Conservation (phyloP, 2,797 vertebrate species). For the Balearica regulorum region DNA sequence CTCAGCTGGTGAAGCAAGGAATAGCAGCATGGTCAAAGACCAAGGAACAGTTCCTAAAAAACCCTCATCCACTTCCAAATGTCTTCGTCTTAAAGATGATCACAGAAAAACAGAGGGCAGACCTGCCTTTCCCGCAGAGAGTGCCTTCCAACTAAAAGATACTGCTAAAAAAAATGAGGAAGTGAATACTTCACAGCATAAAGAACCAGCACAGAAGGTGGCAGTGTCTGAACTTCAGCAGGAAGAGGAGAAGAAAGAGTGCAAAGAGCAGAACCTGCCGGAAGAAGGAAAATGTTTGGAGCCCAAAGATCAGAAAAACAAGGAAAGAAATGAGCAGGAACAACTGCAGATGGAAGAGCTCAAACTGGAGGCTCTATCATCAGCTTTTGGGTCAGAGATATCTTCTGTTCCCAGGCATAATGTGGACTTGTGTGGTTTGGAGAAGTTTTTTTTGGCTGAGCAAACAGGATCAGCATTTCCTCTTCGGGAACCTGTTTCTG, state of each 20-base stretch:
- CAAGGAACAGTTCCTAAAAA: neutral
- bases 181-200: neutral
- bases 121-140: neutral
- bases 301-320: neutral
- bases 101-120: neutral
- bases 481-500: neutral
- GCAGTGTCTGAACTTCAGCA: neutral
- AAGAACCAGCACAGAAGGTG: neutral
- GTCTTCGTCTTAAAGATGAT: neutral
- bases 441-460: neutral
- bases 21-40: neutral
- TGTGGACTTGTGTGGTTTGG: neutral
- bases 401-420: neutral
- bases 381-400: neutral
- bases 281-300: neutral
- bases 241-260: neutral
- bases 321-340: neutral
- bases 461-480: neutral
- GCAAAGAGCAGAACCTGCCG: neutral
- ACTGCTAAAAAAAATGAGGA: neutral
- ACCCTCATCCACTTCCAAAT: neutral
- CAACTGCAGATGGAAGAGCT: neutral
- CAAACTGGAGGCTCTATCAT: neutral
- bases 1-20: neutral
- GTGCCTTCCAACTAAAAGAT: neutral